These are phyloP conservation scores for Cinclus mexicanus DNA, from an alignment of 2,113 vertebrate genomes.

Conservation along the genomic window DNA sequence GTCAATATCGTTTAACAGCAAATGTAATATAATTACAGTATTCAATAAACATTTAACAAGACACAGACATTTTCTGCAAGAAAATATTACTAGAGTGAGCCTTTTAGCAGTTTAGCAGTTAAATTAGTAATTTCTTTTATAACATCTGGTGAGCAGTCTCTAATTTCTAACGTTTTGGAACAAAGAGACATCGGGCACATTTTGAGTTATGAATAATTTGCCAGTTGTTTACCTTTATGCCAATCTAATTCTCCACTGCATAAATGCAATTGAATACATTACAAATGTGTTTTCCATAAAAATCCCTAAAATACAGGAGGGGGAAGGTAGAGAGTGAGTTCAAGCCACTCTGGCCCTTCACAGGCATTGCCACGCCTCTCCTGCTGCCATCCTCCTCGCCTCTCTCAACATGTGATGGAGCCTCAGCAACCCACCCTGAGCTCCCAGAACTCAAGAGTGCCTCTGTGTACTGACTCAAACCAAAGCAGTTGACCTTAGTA, in stretches of 20 bases:
- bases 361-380: background rate
- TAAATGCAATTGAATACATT: slow-evolving; percentile 63
- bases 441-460: background rate
- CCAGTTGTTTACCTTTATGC: slow-evolving; percentile 80
- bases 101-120: slow-evolving; percentile 81
- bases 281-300: slow-evolving; percentile 70
- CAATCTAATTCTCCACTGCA: slow-evolving; percentile 67
- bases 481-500: background rate
- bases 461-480: background rate
- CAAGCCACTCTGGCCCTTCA: background rate
- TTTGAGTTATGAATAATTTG: slow-evolving; percentile 73
- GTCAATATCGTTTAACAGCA: slow-evolving; percentile 80
- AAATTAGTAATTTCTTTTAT: slow-evolving; percentile 74
- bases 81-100: slow-evolving; percentile 69
- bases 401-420: background rate
- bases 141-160: slow-evolving; percentile 83
- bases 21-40: slow-evolving; percentile 77
- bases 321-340: background rate
- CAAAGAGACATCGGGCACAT: slow-evolving; percentile 65
- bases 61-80: slow-evolving; percentile 75
- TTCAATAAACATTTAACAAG: slow-evolving; percentile 82
- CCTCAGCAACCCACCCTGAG: background rate
- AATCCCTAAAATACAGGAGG: background rate
- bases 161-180: slow-evolving; percentile 76
- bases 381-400: background rate